These are phyloP conservation scores for Oreamnos americanus DNA, from an alignment of 2,113 vertebrate species.

Conservation along the genomic window DNA sequence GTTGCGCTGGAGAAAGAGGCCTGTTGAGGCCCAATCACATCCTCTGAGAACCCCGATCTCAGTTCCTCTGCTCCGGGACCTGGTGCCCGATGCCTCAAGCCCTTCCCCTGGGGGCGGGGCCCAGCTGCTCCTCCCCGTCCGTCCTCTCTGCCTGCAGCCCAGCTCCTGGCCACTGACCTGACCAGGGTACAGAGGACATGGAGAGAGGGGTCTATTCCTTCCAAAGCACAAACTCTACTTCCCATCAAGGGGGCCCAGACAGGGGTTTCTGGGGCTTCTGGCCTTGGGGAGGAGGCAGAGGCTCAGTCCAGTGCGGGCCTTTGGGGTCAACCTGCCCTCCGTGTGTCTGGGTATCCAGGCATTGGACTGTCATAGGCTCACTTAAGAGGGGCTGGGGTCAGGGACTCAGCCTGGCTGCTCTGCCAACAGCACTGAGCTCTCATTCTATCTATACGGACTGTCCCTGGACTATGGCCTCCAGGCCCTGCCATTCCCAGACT, in stretches of 20 bases:
- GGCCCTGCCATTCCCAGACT: neutral
- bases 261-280: neutral
- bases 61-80: neutral
- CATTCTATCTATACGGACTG: neutral
- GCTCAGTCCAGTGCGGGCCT: neutral
- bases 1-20: fast-evolving
- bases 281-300: neutral
- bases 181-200: neutral
- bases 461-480: neutral
- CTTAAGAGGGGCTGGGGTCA: neutral
- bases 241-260: neutral
- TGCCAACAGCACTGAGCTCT: neutral
- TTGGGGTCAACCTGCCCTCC: no score
- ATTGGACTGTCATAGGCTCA: neutral
- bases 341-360: neutral
- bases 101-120: neutral
- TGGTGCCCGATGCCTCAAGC: fast-evolving
- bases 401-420: neutral
- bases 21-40: neutral
- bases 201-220: neutral
- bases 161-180: neutral
- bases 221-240: neutral
- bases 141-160: neutral
- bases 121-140: neutral
- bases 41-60: neutral